Conservation (phyloP, 35 echinoderm and acorn worm species). For the Heliocidaris erythrogramma region DNA sequence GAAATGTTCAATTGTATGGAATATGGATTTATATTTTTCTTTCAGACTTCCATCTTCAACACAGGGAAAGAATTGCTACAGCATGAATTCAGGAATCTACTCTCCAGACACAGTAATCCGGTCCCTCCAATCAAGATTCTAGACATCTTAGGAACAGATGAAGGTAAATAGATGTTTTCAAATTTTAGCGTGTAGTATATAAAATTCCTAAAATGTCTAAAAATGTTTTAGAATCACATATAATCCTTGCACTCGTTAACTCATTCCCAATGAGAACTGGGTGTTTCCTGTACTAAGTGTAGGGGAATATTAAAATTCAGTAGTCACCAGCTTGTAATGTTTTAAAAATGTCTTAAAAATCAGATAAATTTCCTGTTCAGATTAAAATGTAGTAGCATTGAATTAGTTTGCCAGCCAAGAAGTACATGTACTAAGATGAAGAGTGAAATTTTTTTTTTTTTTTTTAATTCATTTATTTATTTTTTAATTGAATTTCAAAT, state of each 20-base stretch:
- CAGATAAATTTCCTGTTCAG: neutral
- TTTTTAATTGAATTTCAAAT: neutral
- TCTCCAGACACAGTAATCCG: slow-evolving; percentile 81
- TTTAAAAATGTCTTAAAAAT: neutral
- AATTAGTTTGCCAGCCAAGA: neutral
- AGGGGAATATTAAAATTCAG: neutral
- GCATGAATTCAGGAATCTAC: slow-evolving; percentile 78
- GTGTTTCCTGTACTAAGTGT: no score
- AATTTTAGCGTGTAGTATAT: no score
- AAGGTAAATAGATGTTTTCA: slow-evolving; percentile 39
- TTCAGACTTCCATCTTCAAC: slow-evolving; percentile 81
- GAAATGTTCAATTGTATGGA: no score
- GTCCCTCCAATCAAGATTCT: slow-evolving; percentile 73
- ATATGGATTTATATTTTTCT: neutral
- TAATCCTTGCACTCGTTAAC: no score
- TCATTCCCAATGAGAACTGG: no score
- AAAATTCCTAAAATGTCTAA: no score
- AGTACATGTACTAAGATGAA: neutral
- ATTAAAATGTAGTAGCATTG: neutral
- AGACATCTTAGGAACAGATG: slow-evolving; percentile 68
- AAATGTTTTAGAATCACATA: no score
- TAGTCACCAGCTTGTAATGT: neutral
- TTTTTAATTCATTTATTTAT: neutral
- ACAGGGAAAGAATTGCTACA: slow-evolving; percentile 69
- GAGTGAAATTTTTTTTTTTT: neutral